A percentile compares a stretch with the other conserved stretches of the same genome.
Conservation (phyloP, 2,888 invertebrate species). For the Nebria brevicollis region DNA sequence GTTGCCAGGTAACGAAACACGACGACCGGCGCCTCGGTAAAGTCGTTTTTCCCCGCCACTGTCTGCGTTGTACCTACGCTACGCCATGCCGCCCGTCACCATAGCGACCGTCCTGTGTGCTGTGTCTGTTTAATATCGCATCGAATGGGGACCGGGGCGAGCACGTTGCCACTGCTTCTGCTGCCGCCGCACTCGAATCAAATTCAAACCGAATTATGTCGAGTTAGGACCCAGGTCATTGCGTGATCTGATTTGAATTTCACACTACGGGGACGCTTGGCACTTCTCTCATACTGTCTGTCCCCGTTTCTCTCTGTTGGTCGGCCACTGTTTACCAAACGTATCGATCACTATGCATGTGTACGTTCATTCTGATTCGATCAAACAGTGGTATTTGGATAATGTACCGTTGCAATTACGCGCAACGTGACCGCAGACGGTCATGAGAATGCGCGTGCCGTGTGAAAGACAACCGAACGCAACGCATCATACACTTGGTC, state of each 20-base stretch:
- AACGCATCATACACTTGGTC: background rate
- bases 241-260: conserved; percentile 51
- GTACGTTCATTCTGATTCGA: conserved; percentile 29
- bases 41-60: conserved; percentile 4
- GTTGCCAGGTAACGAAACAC: conserved; percentile 49
- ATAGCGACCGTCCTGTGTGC: conserved; percentile 50
- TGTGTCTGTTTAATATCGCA: conserved; percentile 52
- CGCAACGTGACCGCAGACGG: conserved; percentile 29
- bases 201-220: conserved; percentile 51
- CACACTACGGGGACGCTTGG: conserved; percentile 45
- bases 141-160: conserved; percentile 31
- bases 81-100: conserved; percentile 39
- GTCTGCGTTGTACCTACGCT: background rate
- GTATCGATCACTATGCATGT: conserved; percentile 2
- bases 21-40: conserved; percentile 21
- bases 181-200: conserved; percentile 37
- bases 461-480: conserved; percentile 3
- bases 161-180: conserved; percentile 16
- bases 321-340: conserved; percentile 16
- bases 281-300: background rate
- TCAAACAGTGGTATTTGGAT: conserved; percentile 38
- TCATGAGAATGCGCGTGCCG: background rate
- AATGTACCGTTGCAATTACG: conserved; percentile 30
- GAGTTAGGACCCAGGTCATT: conserved; percentile 49
- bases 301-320: no score